Percentiles rank a stretch among this genome's conserved stretches.
Evolutionary conservation across 2,113 vertebrate species (phyloP).

Genomic region (Semicossyphus pulcher): DNA sequence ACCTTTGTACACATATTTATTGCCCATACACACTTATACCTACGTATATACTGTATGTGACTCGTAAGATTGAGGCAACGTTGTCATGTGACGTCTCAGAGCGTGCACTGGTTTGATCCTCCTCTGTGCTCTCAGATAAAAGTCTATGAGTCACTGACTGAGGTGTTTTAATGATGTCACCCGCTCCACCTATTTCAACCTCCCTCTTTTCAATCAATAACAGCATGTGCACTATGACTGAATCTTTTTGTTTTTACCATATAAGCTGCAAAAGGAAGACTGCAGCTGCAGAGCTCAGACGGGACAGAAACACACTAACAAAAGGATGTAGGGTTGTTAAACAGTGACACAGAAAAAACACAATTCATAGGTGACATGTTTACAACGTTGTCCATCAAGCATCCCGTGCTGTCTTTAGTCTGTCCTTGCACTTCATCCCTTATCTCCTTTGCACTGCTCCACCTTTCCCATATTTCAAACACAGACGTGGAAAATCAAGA

Average conservation of each 20-base stretch:
- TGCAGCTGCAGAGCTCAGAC: slow-evolving; percentile 46
- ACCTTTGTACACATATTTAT: slow-evolving; percentile 23
- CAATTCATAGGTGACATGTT: slow-evolving; percentile 46
- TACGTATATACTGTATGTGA: slow-evolving; percentile 42
- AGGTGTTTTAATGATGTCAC: slow-evolving; percentile 70
- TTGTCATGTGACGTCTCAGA: slow-evolving; percentile 42
- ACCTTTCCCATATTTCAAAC: slow-evolving; percentile 46
- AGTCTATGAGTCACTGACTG: slow-evolving; percentile 74
- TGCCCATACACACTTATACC: slow-evolving; percentile 32
- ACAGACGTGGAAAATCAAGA: slow-evolving; percentile 43
- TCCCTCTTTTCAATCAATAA: slow-evolving; percentile 49
- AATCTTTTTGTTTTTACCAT: slow-evolving; percentile 4
- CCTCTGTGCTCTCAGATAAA: slow-evolving; percentile 67
- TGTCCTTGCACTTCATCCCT: slow-evolving; percentile 41
- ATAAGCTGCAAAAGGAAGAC: slow-evolving; percentile 26
- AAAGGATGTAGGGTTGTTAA: slow-evolving; percentile 19
- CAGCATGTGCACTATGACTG: not conserved
- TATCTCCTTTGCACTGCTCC: slow-evolving; percentile 13
- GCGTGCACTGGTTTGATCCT: slow-evolving; percentile 66
- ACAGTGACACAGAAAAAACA: slow-evolving; percentile 26
- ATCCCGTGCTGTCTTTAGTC: slow-evolving; percentile 39
- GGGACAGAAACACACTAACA: not conserved
- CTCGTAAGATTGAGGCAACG: slow-evolving; percentile 33
- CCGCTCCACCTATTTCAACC: slow-evolving; percentile 53
- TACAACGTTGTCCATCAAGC: slow-evolving; percentile 52